These are phyloP conservation scores for Pinna nobilis DNA, from an alignment of 1,140 invertebrate genomes.

Conservation along the genomic window DNA sequence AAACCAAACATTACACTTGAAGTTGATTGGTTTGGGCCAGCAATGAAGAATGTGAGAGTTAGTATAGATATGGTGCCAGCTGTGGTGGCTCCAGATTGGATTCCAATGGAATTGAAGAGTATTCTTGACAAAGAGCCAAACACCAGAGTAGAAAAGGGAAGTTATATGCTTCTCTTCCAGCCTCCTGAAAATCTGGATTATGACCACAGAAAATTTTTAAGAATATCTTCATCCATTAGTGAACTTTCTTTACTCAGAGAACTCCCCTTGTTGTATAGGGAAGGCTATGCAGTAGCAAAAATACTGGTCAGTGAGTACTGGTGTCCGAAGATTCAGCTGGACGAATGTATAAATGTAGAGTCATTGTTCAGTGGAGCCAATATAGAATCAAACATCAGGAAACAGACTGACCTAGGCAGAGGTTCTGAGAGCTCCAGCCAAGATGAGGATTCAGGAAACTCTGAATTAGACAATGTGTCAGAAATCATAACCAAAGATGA, in stretches of 20 bases:
- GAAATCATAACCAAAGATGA: not conserved
- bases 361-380: not conserved
- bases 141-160: not conserved
- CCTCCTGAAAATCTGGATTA: not conserved
- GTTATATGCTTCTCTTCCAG: not conserved
- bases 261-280: not conserved
- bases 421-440: too few species aligned
- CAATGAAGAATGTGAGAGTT: conserved; percentile 1
- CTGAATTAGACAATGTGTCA: not conserved
- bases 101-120: not conserved
- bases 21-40: not conserved
- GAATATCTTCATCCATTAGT: not conserved
- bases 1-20: conserved; percentile 12
- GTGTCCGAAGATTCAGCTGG: not conserved
- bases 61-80: conserved; percentile 17
- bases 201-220: not conserved
- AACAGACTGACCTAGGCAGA: too few species aligned
- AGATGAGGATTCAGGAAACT: not conserved
- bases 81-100: not conserved
- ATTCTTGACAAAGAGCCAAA: not conserved
- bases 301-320: not conserved
- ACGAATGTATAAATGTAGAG: not conserved
- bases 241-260: not conserved
- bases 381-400: too few species aligned
- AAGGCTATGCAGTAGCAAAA: conserved; percentile 9